Base-by-base conservation (phyloP, 2,888 invertebrate genomes). In the Tridacna gigas region DNA sequence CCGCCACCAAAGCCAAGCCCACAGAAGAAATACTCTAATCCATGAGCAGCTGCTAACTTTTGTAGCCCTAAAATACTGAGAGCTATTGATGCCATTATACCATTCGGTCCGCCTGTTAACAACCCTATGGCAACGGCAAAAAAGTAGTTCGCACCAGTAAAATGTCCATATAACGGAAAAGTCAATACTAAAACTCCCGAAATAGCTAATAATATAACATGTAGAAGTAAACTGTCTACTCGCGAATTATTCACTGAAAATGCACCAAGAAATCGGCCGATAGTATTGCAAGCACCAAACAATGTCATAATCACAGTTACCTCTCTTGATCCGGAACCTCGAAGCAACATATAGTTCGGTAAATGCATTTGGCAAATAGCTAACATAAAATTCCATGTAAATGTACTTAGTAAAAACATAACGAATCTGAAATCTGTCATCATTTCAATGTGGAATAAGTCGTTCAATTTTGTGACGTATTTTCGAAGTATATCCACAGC, bases 41-140 rank as follows among this genome's bases (percentile, higher is more conserved):
- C 89, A 74, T 86, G 86, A 12, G 89, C 87, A 9, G 79, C 80
- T 3, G 86, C 77, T 22, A 89, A 47, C 13, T 81, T 61, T n/a
- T 88, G 67, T 7, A 89, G 63, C 13, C 83, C 84, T 11, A 86
- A 75, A 28, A 86, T 76, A 66, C 79, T 78, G 18, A 89, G 61
- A 11, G 86, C 79, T 28, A 89, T 84, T 4, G 87, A 88, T 5
- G 84, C 84, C 79, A 86, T 80, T 1, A 89, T 22, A 3, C 86
- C 82, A 71, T 83, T 88, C n/a, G 86, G 84, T n/a, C 76, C 76
- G n/a, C 86, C 88, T 9, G 86, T 83, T 25, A 83, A 82, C n/a
- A 89, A 48, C 22, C 89, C 89, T 15, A 81, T 61, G 0, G 79
- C 26, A 20, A 74, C 77, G 1, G 82, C 78, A 45, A 78, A 84